Conservation (phyloP, 1,140 invertebrate genomes). For the Andrena cerasifolii region DNA sequence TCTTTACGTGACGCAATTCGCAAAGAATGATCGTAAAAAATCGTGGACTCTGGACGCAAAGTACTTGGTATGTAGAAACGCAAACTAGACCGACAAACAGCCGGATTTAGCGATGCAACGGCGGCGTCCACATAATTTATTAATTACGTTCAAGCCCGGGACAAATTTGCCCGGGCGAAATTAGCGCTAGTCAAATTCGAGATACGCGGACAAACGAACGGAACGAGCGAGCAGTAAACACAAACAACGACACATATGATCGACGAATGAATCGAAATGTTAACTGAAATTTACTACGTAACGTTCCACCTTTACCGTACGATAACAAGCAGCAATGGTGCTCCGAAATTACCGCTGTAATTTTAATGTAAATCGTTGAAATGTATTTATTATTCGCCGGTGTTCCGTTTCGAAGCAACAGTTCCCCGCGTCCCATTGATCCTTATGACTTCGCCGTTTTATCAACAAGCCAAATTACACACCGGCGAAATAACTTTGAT, state of each 20-base stretch:
- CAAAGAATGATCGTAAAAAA: not conserved
- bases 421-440: not conserved
- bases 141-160: slow-evolving; percentile 55
- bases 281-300: slow-evolving; percentile 44
- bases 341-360: not conserved
- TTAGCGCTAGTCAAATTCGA: slow-evolving; percentile 52
- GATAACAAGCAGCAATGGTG: too few species aligned
- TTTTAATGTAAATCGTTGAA: not conserved
- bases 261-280: slow-evolving; percentile 47
- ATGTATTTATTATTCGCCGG: not conserved
- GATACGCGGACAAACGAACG: slow-evolving; percentile 43
- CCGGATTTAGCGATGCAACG: slow-evolving; percentile 1
- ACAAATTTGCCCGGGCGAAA: slow-evolving; percentile 41
- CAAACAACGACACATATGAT: slow-evolving; percentile 37
- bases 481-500: too few species aligned
- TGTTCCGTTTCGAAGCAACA: not conserved
- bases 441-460: not conserved
- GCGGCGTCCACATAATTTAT: slow-evolving; percentile 29
- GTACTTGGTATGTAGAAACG: not conserved
- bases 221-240: slow-evolving; percentile 38
- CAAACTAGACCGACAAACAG: not conserved
- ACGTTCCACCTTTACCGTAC: not conserved
- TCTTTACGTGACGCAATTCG: not conserved
- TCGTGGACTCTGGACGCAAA: not conserved
- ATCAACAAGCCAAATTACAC: not conserved